Conservation (phyloP, 1,140 invertebrate species). For the Drosophila setifemur region DNA sequence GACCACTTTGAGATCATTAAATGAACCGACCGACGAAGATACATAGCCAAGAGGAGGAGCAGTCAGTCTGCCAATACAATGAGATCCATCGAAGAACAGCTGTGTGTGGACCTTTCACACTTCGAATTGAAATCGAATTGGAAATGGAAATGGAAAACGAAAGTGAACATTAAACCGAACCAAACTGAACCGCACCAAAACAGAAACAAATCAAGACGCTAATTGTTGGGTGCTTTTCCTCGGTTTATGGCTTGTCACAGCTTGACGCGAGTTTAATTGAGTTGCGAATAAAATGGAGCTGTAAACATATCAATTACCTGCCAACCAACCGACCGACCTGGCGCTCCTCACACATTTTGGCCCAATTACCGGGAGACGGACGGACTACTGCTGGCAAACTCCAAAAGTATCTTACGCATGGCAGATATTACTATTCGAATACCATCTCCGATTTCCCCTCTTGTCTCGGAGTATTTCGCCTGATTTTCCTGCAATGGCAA, state of each 20-base stretch:
- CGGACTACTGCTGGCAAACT: too few relatives aligned
- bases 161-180: slow-evolving; percentile 28
- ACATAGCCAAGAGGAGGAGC: background rate
- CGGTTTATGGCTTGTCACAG: slow-evolving; percentile 42
- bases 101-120: slow-evolving; percentile 38
- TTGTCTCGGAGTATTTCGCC: background rate
- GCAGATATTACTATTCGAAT: background rate
- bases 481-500: slow-evolving; percentile 12
- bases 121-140: background rate
- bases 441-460: background rate
- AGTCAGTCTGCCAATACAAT: too few relatives aligned
- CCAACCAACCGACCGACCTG: slow-evolving; percentile 57
- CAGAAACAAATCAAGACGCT: slow-evolving; percentile 55
- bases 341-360: slow-evolving; percentile 45
- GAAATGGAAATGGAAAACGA: slow-evolving; percentile 31
- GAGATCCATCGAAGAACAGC: too few relatives aligned
- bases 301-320: slow-evolving; percentile 74
- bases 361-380: slow-evolving; percentile 59
- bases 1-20: slow-evolving; percentile 15
- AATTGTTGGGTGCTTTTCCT: slow-evolving; percentile 59
- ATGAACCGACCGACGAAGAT: too few relatives aligned
- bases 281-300: slow-evolving; percentile 66
- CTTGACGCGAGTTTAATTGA: slow-evolving; percentile 68
- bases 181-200: background rate
- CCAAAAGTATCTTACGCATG: slow-evolving; percentile 15